Base-by-base conservation (phyloP, 92 coral and sea anemone species). In the Micromussa lordhowensis region DNA sequence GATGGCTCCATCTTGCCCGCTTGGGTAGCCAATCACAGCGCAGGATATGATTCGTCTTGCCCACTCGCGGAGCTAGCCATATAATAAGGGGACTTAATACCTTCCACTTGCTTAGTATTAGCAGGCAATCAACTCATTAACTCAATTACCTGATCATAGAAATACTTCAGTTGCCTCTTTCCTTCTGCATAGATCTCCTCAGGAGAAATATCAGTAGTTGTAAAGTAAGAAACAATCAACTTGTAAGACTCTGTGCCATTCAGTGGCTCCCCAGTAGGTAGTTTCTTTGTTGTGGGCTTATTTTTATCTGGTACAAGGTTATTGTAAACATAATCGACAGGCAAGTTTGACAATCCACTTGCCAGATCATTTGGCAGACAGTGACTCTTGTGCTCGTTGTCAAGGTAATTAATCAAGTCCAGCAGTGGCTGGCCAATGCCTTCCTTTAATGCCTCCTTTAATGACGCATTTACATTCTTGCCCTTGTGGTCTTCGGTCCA, bases 301-400 rank as follows among this genome's bases (percentile, higher is more conserved):
- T n/a, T 72, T 68, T 75, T 91, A 71, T 96, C 89, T 88, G 98
- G 94, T 24, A 66, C 84, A 32, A 94, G 96, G 79, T 96, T 92
- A 34, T 73, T 85, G 77, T 91, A 96, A 34, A 96, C 96, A 88
- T 88, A 95, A 72, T 95, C 94, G 24, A 96, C 72, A 8, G 99
- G 99, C 54, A 96, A 90, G 81, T 89, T 92, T 18, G 94, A 90
- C 29, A 96, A 89, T 59, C 99, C 99, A 79, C 99, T 96, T 32
- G 99, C 93, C 72, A 96, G 91, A 66, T 88, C 82, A 84, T 96
- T 95, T 70, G 99, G 99, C 68, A 93, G 86, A 86, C 99, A 96
- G 90, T 96, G 96, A 68, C 90, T 76, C 85, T 82, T 92, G 31
- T 94, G 97, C 6, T 90, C 89, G 77, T 82, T 78, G 24, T 94